These are phyloP conservation scores for Parazoanthus swiftii DNA, from an alignment of 92 coral and sea anemone species.

Conservation along the genomic window DNA sequence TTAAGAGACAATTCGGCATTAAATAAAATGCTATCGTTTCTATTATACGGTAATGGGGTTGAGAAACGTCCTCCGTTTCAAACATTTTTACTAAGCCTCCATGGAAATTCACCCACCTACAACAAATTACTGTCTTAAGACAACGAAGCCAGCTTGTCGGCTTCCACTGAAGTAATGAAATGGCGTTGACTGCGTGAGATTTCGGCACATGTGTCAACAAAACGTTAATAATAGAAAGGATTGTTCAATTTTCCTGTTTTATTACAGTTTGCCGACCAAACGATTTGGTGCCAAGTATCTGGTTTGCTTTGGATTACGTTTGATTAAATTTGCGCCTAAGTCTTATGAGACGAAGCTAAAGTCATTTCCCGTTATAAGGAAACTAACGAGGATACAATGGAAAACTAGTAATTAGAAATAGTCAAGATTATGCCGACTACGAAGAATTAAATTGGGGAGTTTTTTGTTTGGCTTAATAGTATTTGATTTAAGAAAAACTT, in stretches of 20 bases:
- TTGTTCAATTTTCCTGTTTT: conserved; percentile 1
- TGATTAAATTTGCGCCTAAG: conserved; percentile 13
- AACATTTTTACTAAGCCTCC: background rate
- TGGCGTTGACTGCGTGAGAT: conserved; percentile 8
- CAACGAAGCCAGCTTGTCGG: background rate
- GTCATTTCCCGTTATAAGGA: conserved; percentile 2
- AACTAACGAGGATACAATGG: background rate
- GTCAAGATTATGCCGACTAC: background rate
- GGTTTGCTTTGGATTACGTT: background rate
- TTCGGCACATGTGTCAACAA: conserved; percentile 1
- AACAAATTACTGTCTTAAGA: background rate
- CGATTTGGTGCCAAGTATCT: background rate
- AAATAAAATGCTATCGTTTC: background rate
- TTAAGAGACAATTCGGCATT: background rate
- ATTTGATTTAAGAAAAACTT: background rate
- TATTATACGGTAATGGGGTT: background rate
- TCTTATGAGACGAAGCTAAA: background rate
- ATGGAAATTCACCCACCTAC: background rate
- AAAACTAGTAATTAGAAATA: conserved; percentile 6
- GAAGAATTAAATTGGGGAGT: conserved; percentile 1
- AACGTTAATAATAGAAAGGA: background rate
- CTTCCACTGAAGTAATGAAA: background rate
- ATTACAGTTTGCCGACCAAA: conserved; percentile 30
- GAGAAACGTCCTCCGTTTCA: background rate
- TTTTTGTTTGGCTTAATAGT: conserved; percentile 9